Evolutionary conservation across 2,113 vertebrate genomes (phyloP).

Genomic region (Morone saxatilis): DNA sequence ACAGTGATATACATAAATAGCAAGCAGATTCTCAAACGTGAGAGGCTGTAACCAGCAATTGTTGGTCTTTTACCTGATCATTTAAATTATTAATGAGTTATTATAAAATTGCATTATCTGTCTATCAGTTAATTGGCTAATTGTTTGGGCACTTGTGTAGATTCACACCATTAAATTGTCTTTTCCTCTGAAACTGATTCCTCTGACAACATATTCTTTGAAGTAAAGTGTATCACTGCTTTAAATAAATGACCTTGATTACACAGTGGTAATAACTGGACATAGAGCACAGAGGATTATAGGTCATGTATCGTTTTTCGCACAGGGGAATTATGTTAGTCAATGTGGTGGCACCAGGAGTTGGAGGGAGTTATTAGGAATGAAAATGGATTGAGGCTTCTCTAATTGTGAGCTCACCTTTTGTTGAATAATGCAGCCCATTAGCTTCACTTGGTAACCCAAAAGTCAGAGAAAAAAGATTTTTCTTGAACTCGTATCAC

Average conservation of each 20-base stretch:
- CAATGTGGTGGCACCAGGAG: not conserved
- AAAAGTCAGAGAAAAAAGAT: not conserved
- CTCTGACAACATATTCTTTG: not conserved
- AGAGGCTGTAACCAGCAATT: not conserved
- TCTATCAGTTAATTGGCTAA: not conserved
- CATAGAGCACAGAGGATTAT: slow-evolving; percentile 20
- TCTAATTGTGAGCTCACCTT: not conserved
- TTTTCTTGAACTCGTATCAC: not conserved
- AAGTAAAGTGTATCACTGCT: slow-evolving; percentile 3
- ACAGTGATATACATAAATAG: not conserved
- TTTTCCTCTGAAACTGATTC: not conserved
- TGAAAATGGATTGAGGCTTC: slow-evolving; percentile 10
- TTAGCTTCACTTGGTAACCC: not conserved
- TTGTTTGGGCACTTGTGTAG: not conserved
- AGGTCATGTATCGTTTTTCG: slow-evolving; percentile 16
- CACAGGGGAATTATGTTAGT: slow-evolving; percentile 4
- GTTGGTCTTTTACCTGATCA: not conserved
- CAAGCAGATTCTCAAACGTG: not conserved
- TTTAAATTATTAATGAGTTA: not conserved
- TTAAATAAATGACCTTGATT: slow-evolving; percentile 26
- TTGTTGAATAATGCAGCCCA: slow-evolving; percentile 14
- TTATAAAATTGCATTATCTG: not conserved
- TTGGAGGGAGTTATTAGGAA: not conserved
- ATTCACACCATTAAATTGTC: not conserved
- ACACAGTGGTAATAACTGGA: slow-evolving; percentile 18